These are phyloP conservation scores for Aphidoletes aphidimyza DNA, from an alignment of 2,888 invertebrate genomes.

Conservation along the genomic window DNA sequence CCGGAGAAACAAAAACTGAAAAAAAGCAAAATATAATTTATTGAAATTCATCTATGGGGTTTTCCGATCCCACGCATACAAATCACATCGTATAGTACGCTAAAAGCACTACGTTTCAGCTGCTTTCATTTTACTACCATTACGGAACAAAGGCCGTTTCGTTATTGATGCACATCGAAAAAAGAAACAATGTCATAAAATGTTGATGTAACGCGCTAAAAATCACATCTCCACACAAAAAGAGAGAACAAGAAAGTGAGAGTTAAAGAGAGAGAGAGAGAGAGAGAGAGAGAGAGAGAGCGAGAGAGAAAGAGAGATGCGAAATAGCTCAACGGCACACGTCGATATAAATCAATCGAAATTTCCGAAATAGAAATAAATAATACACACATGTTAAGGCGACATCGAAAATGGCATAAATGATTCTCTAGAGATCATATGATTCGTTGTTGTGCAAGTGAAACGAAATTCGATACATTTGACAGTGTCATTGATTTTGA, in stretches of 20 bases:
- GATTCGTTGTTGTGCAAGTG: background rate
- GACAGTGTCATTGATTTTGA: conserved; percentile 48
- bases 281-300: too few species aligned
- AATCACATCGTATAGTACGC: too few species aligned
- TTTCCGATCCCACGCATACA: background rate
- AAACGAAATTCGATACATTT: background rate
- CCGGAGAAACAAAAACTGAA: background rate
- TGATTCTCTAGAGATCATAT: conserved; percentile 33
- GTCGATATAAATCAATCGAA: conserved; percentile 27
- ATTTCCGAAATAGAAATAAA: conserved; percentile 7
- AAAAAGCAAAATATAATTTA: conserved; percentile 34
- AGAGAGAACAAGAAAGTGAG: too few species aligned
- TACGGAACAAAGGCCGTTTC: too few species aligned
- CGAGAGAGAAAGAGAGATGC: too few species aligned
- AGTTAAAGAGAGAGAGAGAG: too few species aligned
- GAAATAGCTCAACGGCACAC: background rate
- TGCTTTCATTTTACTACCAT: background rate
- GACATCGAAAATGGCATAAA: conserved; percentile 51
- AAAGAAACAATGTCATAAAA: too few species aligned
- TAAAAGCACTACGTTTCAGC: too few species aligned
- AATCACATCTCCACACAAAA: too few species aligned
- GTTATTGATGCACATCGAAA: too few species aligned
- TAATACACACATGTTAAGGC: conserved; percentile 15
- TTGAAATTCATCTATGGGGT: conserved; percentile 14
- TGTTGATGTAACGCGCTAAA: too few species aligned